Base-by-base conservation (phyloP, 2,888 invertebrate genomes). In the Drosophila falleni region DNA sequence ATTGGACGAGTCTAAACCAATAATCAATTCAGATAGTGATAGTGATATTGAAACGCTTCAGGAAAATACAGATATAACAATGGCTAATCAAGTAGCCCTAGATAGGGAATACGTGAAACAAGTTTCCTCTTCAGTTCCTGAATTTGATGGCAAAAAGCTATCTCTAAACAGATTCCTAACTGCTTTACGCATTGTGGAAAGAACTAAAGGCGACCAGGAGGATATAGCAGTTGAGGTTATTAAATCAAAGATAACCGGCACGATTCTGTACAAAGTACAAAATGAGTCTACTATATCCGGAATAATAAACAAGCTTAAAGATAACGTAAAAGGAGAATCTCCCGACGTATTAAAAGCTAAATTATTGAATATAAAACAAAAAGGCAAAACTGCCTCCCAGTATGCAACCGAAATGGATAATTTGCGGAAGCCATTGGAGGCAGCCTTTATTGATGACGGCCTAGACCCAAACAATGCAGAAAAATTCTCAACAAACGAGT, bases 141-240 rank as follows among this genome's bases (percentile, higher is more conserved):
- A 63, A 49, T 55, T 63, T n/a, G 49, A 63, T 33, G 53, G 61
- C n/a, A 61, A 46, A 60, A 60, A 51, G 19, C 35, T 33, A 33
- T 23, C 60, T 15, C 16, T 60, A 42, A 51, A 41, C n/a, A 26
- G 46, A 13, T 23, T 23, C 44, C 13, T 44, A 26, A 11, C 50
- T 31, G 50, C 31, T 19, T 19, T 19, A 19, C 19, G 19, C 19
- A 19, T 19, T 19, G 19, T 19, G 19, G 19, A 19, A 19, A 29
- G 59, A 19, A 60, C 50, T 15, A 42, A 60, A 50, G 60, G 51
- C 16, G 42, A 19, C 8, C 51, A 51, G 19, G 51, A 44, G 23
- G 50, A 60, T 29, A 11, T 51, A 23, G 51, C 50, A 33, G 41
- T 60, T 15, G 49, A 60, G 33, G 51, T 60, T 10, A 44, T 53